Percentiles rank a stretch among this genome's conserved stretches.
Conservation (phyloP, 2,113 vertebrate genomes). For the Pachypanchax playfairii region DNA sequence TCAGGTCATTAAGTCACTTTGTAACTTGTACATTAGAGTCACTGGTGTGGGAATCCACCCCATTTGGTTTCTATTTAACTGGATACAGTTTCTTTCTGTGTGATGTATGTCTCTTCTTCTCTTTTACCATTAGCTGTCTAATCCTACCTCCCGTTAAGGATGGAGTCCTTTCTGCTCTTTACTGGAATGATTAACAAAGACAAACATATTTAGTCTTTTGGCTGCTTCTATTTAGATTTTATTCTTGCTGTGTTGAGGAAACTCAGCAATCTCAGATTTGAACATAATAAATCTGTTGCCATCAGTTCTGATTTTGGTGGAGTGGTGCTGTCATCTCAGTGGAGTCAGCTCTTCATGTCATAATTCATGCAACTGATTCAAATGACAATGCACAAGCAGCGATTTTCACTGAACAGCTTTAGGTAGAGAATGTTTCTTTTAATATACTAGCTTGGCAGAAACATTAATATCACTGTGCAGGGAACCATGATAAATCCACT, state of each 20-base stretch:
- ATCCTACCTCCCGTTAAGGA: slow-evolving; percentile 5
- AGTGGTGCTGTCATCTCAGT: not conserved
- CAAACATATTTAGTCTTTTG: not conserved
- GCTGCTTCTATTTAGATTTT: not conserved
- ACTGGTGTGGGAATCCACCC: slow-evolving; percentile 17
- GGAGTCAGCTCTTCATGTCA: too few species aligned
- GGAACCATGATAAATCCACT: too few species aligned
- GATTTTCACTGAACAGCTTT: too few species aligned
- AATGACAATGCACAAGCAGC: too few species aligned
- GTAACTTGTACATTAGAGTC: slow-evolving; percentile 30
- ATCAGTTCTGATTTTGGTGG: not conserved
- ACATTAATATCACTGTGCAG: too few species aligned
- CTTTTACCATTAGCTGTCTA: slow-evolving; percentile 24
- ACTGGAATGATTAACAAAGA: slow-evolving; percentile 31
- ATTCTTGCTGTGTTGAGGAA: too few species aligned
- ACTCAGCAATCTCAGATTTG: too few species aligned
- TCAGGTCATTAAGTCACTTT: slow-evolving; percentile 34
- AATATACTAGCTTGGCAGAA: too few species aligned
- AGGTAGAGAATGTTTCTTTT: too few species aligned
- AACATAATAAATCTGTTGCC: not conserved
- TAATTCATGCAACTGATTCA: too few species aligned
- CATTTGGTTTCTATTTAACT: slow-evolving; percentile 36
- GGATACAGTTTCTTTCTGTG: slow-evolving; percentile 28
- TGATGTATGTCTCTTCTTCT: slow-evolving; percentile 23
- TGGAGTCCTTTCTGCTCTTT: slow-evolving; percentile 2